A percentile compares a stretch with the other conserved stretches of the same genome.
Evolutionary conservation across 1,140 invertebrate genomes (phyloP).

Genomic region (Oscheius sp.): DNA sequence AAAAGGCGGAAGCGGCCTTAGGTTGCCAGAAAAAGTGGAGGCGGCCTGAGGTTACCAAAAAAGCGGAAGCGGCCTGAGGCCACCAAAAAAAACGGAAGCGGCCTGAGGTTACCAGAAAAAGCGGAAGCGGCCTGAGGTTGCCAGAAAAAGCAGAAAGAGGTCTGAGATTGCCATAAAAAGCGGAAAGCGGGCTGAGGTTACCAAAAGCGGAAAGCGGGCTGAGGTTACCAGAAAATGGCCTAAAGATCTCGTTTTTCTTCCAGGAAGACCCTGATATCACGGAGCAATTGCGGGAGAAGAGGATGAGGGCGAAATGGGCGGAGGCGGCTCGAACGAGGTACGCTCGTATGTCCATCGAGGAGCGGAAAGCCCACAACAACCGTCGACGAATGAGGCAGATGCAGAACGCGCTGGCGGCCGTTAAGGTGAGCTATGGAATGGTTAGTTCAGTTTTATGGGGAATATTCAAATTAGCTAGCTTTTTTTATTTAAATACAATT

Average conservation of each 20-base stretch:
- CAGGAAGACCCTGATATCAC: constrained; percentile 44
- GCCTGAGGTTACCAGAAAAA: background rate
- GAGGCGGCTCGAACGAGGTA: constrained; percentile 39
- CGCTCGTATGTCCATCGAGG: constrained; percentile 36
- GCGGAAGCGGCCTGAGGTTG: background rate
- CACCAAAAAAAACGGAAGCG: background rate
- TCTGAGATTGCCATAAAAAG: background rate
- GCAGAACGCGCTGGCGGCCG: constrained; percentile 32
- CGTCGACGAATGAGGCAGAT: constrained; percentile 39
- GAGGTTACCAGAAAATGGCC: background rate
- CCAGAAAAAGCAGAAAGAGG: too few relatives aligned
- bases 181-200: background rate
- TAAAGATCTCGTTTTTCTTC: background rate
- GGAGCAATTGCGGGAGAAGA: constrained; percentile 38
- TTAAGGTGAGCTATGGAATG: constrained; percentile 7
- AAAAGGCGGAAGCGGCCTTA: background rate
- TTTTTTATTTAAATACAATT: too few relatives aligned
- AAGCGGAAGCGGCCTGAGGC: background rate
- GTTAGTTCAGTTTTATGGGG: too few relatives aligned
- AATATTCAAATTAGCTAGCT: too few relatives aligned
- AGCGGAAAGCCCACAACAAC: constrained; percentile 37
- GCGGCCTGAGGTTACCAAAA: constrained; percentile 36
- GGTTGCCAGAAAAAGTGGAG: too few relatives aligned
- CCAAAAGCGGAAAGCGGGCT: background rate
- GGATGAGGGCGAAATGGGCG: constrained; percentile 44